Evolutionary conservation across 2,888 invertebrate species (phyloP), one percentile per base, ranked within the genome.

Genomic region (Allacma fusca): DNA sequence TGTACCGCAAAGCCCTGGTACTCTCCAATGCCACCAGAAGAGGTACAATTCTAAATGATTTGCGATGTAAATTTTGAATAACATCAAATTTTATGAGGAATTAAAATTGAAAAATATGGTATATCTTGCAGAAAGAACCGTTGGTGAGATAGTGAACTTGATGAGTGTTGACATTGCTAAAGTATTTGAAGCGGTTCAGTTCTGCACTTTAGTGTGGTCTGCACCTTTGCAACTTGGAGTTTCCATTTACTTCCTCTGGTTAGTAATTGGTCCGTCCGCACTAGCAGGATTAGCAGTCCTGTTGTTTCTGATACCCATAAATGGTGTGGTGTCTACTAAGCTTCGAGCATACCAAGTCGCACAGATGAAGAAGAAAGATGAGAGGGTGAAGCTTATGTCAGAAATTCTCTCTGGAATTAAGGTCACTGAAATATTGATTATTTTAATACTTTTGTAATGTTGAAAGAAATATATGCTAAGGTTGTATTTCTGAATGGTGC

Each of bases 351-450:
- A 94, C 79, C 95, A 95, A 87, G 92, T 94, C 73, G 90, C 90
- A 80, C 96, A 96, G 87, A 96, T 97, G 96, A 94, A 94, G 85
- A 92, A 92, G 87, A 97, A 97, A 88, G 97, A 97, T 85, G 93
- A 95, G 85, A 89, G 97, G 84, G 94, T 97, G 0, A 96, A 96
- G 85, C 88, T 96, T 74, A 96, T 96, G 94, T 96, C 94, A 85
- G 97, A 97, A 89, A 92, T 96, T 81, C 89, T 97, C 76, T 94
- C 93, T 86, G 96, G 96, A 68, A 96, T 97, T 82, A 97, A 96
- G 90, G 95, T 92, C 43, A 50, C n/a, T n/a, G n/a, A n/a, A n/a
- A n/a, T n/a, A n/a, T n/a, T n/a, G n/a, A n/a, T n/a, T n/a, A n/a
- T n/a, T n/a, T n/a, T n/a, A n/a, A n/a, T n/a, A n/a, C n/a, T n/a